A percentile compares a stretch with the other conserved stretches of the same genome.
Conservation (phyloP, 2,113 vertebrate species). For the Sylvietta virens region DNA sequence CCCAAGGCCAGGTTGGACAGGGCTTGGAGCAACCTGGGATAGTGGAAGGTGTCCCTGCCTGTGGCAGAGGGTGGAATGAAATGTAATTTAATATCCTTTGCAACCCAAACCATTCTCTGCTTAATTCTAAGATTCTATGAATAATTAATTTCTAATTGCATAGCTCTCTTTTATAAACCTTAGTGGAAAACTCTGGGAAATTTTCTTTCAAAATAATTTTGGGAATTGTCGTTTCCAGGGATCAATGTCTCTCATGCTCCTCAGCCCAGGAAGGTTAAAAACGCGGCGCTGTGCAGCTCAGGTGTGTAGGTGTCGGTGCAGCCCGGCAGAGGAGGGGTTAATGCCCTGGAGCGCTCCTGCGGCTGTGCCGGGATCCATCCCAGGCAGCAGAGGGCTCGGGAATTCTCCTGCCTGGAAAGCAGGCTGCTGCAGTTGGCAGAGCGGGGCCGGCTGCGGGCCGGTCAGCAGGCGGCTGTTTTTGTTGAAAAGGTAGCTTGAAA, state of each 20-base stretch:
- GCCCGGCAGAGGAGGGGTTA: background rate
- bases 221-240: background rate
- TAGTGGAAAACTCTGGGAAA: background rate
- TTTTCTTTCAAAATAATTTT: background rate
- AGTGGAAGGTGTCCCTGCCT: background rate
- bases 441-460: background rate
- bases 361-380: background rate
- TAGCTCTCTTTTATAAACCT: background rate
- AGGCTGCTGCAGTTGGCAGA: background rate
- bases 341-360: background rate
- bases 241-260: background rate
- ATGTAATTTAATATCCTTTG: background rate
- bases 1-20: background rate
- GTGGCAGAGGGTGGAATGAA: background rate
- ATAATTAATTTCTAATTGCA: background rate
- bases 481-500: slow-evolving; percentile 58
- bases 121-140: background rate
- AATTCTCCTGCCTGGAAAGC: background rate
- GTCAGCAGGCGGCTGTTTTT: slow-evolving; percentile 14
- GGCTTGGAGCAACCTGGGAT: background rate
- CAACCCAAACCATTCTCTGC: background rate
- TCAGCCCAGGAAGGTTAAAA: background rate
- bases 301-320: background rate
- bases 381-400: background rate
- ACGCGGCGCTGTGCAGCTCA: background rate